A percentile compares a stretch with the other conserved stretches of the same genome.
These are phyloP conservation scores for Yponomeuta plumbellus DNA, from an alignment of 2,888 invertebrate genomes.

Conservation along the genomic window DNA sequence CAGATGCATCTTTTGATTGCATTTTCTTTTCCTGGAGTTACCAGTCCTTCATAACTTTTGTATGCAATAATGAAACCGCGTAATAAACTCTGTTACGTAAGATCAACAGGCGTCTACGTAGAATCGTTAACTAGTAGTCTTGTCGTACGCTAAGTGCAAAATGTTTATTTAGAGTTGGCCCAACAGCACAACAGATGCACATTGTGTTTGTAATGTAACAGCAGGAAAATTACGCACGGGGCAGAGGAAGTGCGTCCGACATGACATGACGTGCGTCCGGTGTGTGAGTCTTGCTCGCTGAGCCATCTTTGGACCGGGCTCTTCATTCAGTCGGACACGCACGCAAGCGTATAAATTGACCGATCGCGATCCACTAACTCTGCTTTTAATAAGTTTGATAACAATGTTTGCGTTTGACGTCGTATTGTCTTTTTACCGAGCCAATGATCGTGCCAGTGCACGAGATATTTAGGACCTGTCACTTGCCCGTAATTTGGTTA, in stretches of 20 bases:
- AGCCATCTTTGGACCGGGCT: constrained; percentile 47
- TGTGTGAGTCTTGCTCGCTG: constrained; percentile 27
- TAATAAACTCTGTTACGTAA: constrained; percentile 50
- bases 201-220: constrained; percentile 44
- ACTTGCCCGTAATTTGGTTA: constrained; percentile 48
- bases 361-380: constrained; percentile 1
- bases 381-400: background rate
- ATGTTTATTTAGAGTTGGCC: constrained; percentile 47
- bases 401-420: constrained; percentile 49
- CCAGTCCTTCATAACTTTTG: constrained; percentile 12
- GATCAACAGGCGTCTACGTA: constrained; percentile 34
- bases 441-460: constrained; percentile 22
- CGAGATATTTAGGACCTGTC: constrained; percentile 56
- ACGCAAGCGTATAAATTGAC: background rate
- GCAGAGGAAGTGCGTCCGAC: constrained; percentile 65
- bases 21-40: constrained; percentile 32
- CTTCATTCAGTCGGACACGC: background rate
- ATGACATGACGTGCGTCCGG: constrained; percentile 59
- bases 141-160: constrained; percentile 11
- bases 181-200: constrained; percentile 33
- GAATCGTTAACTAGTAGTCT: constrained; percentile 11
- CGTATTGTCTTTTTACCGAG: constrained; percentile 50
- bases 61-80: constrained; percentile 30
- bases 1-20: background rate
- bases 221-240: constrained; percentile 52